Percentiles rank a stretch among this genome's conserved stretches.
Conservation (phyloP, 2,797 vertebrate genomes). For the Mallotus villosus region DNA sequence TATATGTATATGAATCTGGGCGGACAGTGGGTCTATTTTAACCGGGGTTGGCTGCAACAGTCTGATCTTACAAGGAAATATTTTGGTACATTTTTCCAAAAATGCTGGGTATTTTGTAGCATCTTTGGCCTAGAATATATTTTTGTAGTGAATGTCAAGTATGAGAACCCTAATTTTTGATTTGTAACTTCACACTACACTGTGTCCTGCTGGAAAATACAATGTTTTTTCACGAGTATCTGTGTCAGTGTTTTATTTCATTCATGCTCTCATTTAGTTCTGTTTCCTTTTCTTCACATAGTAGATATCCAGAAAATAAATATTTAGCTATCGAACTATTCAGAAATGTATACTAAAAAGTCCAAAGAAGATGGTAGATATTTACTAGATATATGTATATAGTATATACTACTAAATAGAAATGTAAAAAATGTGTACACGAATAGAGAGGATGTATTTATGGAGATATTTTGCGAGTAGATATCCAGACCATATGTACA, state of each 20-base stretch:
- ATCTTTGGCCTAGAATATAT: conserved; percentile 77
- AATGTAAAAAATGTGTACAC: too few species aligned
- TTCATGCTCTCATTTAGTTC: not conserved
- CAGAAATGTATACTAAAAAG: too few species aligned
- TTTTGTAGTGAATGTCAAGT: conserved; percentile 80
- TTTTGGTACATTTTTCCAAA: conserved; percentile 78
- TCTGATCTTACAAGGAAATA: conserved; percentile 71
- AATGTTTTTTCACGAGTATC: conserved; percentile 61
- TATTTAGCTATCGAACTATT: too few species aligned
- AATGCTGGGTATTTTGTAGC: conserved; percentile 72
- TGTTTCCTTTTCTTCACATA: too few species aligned
- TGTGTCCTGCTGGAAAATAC: conserved; percentile 65
- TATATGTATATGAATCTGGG: conserved; percentile 74
- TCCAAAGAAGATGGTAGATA: too few species aligned
- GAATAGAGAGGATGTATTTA: too few species aligned
- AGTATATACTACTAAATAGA: too few species aligned
- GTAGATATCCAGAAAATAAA: too few species aligned
- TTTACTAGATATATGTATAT: too few species aligned
- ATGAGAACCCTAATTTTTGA: conserved; percentile 64
- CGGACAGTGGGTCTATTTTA: conserved; percentile 64
- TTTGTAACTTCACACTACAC: conserved; percentile 77
- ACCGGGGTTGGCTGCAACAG: conserved; percentile 72
- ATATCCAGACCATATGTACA: too few species aligned
- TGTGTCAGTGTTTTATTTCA: conserved; percentile 31
- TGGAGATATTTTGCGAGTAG: too few species aligned